Evolutionary conservation across 2,113 vertebrate species (phyloP), one percentile per base, ranked within the genome.

Genomic region (Zosterops japonicus): DNA sequence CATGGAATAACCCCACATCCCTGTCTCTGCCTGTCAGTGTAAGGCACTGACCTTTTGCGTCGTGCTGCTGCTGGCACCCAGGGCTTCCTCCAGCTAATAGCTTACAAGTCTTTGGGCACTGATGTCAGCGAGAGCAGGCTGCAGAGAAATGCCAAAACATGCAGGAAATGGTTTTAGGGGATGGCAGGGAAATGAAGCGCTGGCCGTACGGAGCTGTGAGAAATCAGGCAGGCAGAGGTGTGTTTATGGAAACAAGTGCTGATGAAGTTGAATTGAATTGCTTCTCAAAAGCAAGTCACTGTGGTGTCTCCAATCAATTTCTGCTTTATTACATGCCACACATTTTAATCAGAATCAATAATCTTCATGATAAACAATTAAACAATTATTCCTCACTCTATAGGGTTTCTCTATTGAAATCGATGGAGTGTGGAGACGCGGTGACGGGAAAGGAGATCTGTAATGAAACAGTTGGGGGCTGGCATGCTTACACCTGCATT

Each of bases 271-370:
- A 95, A 95, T 96, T 72, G 89, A 94, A 97, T 91, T 53, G 72
- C 92, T 93, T 95, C 91, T 96, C 92, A 85, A 85, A 95, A 94
- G 85, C 95, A 77, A 69, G 46, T 93, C 94, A 53, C 91, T 28
- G 27, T 7, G 33, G 89, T 88, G 83, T 95, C 69, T 23, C 81
- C 75, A 52, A 95, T 97, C 97, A 96, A 97, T 97, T 87, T 64
- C 91, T 80, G 95, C 96, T 97, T 95, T 97, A 95, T 98, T 95
- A 93, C 96, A 97, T 89, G 68, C 96, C 96, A 93, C 96, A 97
- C 96, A 67, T 97, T 98, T 97, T 98, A 98, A 98, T 98, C 97
- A 96, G 86, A 97, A 98, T 98, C 98, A 78, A 97, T 98, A 97
- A 91, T 84, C 92, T 90, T 95, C 97, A 97, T 95, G 97, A 98